These are phyloP conservation scores for Uria aalge DNA, from an alignment of 2,113 vertebrate genomes.

Conservation along the genomic window DNA sequence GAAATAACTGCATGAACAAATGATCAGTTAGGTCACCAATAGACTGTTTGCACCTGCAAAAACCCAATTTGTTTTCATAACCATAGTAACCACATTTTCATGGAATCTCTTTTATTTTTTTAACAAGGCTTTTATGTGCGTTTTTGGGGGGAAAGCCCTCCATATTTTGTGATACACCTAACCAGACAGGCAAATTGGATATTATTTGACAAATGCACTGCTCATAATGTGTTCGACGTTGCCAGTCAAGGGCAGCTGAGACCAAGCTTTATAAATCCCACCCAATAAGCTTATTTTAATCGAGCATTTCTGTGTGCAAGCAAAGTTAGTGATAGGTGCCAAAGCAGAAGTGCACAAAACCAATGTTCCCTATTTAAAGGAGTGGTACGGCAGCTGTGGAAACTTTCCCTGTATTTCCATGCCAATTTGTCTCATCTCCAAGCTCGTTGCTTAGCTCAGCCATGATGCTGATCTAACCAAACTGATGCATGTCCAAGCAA, in stretches of 20 bases:
- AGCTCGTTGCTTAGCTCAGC: not conserved
- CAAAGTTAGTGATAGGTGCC: not conserved
- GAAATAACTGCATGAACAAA: constrained; percentile 21
- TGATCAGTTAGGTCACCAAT: not conserved
- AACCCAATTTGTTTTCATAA: constrained; percentile 35
- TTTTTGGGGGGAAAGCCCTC: not conserved
- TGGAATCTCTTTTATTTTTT: not conserved
- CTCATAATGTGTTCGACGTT: not conserved
- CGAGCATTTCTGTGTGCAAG: not conserved
- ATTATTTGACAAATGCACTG: not conserved
- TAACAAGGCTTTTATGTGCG: not conserved
- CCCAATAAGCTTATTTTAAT: not conserved
- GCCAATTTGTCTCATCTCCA: constrained; percentile 5
- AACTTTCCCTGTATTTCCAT: not conserved
- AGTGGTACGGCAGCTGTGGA: not conserved
- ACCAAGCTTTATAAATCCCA: not conserved
- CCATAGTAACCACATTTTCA: constrained; percentile 16
- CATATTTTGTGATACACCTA: not conserved
- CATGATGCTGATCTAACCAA: not conserved
- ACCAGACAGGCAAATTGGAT: not conserved
- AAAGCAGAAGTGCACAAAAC: not conserved
- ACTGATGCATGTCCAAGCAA: not conserved
- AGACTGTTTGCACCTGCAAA: constrained; percentile 37
- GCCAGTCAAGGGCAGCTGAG: not conserved
- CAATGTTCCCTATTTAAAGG: not conserved